Percentiles rank a stretch among this genome's conserved stretches.
These are phyloP conservation scores for Drosophila auraria DNA, from an alignment of 1,140 invertebrate species.

Conservation along the genomic window DNA sequence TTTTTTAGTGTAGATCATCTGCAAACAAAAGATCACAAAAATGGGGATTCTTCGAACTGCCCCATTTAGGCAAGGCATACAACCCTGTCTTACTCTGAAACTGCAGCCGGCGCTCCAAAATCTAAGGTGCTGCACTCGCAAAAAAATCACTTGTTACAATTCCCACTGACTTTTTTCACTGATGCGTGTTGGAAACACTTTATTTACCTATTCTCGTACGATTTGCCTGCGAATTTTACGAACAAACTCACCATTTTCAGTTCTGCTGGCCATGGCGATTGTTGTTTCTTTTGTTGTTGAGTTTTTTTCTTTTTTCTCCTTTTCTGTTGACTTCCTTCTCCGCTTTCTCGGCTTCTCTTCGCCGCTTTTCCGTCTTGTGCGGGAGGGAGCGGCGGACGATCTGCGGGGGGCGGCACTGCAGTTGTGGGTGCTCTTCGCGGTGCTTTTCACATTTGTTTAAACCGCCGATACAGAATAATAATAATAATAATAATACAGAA, in stretches of 20 bases:
- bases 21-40: background rate
- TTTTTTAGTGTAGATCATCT: background rate
- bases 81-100: conserved; percentile 14
- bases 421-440: conserved; percentile 16
- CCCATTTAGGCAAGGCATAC: conserved; percentile 33
- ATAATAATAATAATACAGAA: conserved; percentile 10
- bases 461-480: conserved; percentile 15
- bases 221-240: conserved; percentile 12
- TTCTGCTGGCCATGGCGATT: conserved; percentile 68
- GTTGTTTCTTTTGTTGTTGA: conserved; percentile 24
- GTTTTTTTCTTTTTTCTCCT: conserved; percentile 7
- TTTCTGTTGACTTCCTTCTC: conserved; percentile 17
- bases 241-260: conserved; percentile 72
- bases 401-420: conserved; percentile 14
- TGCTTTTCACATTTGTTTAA: conserved; percentile 50
- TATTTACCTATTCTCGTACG: background rate
- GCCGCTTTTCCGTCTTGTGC: conserved; percentile 8
- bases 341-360: conserved; percentile 11
- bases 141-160: conserved; percentile 18
- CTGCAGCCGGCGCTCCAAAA: conserved; percentile 26
- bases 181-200: background rate
- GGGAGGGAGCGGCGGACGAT: background rate
- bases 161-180: background rate
- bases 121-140: background rate
- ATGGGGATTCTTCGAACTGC: background rate